Evolutionary conservation across 1,140 invertebrate genomes (phyloP).

Genomic region (Cyclargus thomasi): DNA sequence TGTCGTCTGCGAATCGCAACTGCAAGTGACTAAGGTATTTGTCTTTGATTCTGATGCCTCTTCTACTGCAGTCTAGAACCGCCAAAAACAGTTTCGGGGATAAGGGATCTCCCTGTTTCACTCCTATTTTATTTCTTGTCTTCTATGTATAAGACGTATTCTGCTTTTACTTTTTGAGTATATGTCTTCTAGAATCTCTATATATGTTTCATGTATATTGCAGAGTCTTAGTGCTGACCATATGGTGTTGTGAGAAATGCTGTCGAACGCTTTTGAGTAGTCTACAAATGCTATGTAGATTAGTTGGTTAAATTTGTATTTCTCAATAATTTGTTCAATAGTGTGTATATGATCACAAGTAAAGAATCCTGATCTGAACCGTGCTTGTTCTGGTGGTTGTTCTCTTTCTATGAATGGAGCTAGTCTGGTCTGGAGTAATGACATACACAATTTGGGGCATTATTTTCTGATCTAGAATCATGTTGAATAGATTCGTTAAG

Average conservation of each 20-base stretch:
- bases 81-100: slow-evolving; percentile 4
- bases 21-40: background rate
- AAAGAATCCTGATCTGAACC: background rate
- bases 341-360: background rate
- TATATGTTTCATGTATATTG: background rate
- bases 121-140: background rate
- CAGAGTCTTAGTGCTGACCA: background rate
- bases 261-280: slow-evolving; percentile 11
- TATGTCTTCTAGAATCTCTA: background rate
- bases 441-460: no score
- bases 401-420: background rate
- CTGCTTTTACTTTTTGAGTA: background rate
- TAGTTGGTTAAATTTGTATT: background rate
- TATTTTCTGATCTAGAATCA: no score
- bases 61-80: background rate
- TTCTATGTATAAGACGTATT: background rate
- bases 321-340: slow-evolving; percentile 1
- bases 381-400: background rate
- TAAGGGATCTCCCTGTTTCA: slow-evolving; percentile 4
- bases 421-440: no score
- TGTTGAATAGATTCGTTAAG: no score
- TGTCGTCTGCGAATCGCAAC: slow-evolving; percentile 5
- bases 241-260: background rate
- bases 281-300: slow-evolving; percentile 7
- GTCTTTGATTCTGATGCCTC: background rate